A percentile compares a stretch with the other conserved stretches of the same genome.
phyloP scores from a whole-genome alignment of 1,140 invertebrate species.

The Habropoda laboriosa region DNA sequence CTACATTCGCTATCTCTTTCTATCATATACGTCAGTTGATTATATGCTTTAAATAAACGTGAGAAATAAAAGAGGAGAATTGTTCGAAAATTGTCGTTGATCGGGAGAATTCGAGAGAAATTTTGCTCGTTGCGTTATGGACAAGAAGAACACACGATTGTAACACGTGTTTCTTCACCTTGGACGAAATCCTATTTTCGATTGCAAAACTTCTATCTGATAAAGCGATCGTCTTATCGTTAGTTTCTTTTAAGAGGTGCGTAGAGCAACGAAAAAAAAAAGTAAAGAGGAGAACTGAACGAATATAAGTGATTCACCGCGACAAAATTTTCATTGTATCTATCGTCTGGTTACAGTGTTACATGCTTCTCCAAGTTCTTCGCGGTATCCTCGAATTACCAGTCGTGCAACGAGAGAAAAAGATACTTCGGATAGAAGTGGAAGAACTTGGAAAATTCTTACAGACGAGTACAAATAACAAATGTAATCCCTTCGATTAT shows the following conservation, averaged over 20 bases:
- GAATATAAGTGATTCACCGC: not conserved
- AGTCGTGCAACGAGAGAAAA: not conserved
- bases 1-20: slow-evolving; percentile 21
- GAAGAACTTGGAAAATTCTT: slow-evolving; percentile 25
- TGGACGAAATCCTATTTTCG: not conserved
- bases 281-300: no score
- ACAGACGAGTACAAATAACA: not conserved
- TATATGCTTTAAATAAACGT: slow-evolving; percentile 4
- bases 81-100: not conserved
- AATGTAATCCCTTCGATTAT: slow-evolving; percentile 33
- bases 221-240: slow-evolving; percentile 21
- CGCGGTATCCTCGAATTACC: not conserved
- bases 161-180: not conserved
- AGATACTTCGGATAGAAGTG: not conserved
- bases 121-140: not conserved
- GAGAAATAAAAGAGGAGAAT: not conserved
- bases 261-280: not conserved
- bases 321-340: not conserved
- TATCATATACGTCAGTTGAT: not conserved
- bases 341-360: not conserved
- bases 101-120: not conserved
- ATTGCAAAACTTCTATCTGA: slow-evolving; percentile 6
- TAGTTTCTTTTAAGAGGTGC: not conserved
- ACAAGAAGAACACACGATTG: no score
- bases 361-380: slow-evolving; percentile 22